These are phyloP conservation scores for Paedocypris sp. DNA, from an alignment of 2,113 vertebrate species.

Conservation along the genomic window DNA sequence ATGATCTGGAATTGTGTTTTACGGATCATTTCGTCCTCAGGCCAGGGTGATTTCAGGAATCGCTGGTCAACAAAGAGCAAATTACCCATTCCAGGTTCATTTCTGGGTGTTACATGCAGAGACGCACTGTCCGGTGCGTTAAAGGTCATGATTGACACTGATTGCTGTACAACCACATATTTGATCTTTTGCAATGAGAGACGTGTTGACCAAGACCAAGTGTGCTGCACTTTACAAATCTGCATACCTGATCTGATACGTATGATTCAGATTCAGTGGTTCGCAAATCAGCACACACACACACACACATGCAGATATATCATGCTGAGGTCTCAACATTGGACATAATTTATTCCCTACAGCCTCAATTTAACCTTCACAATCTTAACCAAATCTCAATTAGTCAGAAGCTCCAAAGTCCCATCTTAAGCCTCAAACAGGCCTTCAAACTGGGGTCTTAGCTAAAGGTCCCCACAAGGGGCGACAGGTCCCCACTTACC, in stretches of 20 bases:
- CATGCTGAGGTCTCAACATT: no score
- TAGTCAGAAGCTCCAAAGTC: no score
- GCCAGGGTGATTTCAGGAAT: background rate
- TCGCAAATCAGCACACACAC: no score
- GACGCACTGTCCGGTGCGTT: background rate
- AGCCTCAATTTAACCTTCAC: no score
- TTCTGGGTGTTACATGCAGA: background rate
- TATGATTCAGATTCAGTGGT: background rate
- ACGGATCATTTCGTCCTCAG: background rate
- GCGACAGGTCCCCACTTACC: no score
- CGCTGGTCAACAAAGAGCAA: slow-evolving; percentile 1
- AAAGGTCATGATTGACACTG: slow-evolving; percentile 5
- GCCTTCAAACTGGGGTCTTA: no score
- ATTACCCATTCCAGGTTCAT: slow-evolving; percentile 2
- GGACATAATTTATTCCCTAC: no score
- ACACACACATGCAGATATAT: no score
- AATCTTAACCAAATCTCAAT: no score
- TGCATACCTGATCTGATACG: background rate
- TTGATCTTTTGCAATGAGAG: background rate
- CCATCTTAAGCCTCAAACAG: no score
- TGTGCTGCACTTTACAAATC: background rate
- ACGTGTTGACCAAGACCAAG: background rate
- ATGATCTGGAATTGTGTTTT: no score
- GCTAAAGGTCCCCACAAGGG: no score
- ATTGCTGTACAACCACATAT: background rate